phyloP scores from a whole-genome alignment of 2,113 vertebrate genomes.

The Bungarus multicinctus region DNA sequence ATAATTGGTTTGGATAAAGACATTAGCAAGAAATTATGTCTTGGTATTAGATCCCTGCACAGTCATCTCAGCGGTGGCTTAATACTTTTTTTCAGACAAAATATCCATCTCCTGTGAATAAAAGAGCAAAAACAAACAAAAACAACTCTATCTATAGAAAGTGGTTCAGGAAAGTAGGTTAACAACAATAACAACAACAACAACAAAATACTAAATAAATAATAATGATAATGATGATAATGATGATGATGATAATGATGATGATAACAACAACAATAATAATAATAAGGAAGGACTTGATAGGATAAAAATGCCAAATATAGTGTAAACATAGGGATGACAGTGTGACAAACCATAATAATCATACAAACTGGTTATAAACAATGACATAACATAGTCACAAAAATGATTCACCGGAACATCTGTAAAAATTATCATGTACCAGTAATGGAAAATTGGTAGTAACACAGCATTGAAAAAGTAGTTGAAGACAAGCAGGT shows the following conservation, averaged over 20 bases:
- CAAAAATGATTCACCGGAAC: not conserved
- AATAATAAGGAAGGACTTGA: not conserved
- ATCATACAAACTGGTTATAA: not conserved
- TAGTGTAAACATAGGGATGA: not conserved
- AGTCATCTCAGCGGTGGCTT: slow-evolving; percentile 45
- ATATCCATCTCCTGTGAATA: slow-evolving; percentile 34
- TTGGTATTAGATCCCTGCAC: slow-evolving; percentile 40
- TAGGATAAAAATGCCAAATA: not conserved
- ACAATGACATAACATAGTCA: not conserved
- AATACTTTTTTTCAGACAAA: slow-evolving; percentile 48
- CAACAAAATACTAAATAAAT: not conserved
- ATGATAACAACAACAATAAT: no score
- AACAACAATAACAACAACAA: slow-evolving; percentile 50
- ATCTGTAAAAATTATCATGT: not conserved
- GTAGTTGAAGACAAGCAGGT: not conserved
- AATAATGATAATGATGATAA: no score
- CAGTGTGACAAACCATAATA: not conserved
- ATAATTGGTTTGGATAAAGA: slow-evolving; percentile 59
- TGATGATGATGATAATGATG: not conserved
- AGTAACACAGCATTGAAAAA: not conserved
- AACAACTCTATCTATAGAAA: slow-evolving; percentile 31
- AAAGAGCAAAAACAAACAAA: slow-evolving; percentile 30
- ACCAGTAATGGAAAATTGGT: not conserved
- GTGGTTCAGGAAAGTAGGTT: slow-evolving; percentile 41
- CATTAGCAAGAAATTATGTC: slow-evolving; percentile 35